Evolutionary conservation across 2,888 invertebrate species (phyloP), one percentile per base, ranked within the genome.

Genomic region (Nomada ruficornis): DNA sequence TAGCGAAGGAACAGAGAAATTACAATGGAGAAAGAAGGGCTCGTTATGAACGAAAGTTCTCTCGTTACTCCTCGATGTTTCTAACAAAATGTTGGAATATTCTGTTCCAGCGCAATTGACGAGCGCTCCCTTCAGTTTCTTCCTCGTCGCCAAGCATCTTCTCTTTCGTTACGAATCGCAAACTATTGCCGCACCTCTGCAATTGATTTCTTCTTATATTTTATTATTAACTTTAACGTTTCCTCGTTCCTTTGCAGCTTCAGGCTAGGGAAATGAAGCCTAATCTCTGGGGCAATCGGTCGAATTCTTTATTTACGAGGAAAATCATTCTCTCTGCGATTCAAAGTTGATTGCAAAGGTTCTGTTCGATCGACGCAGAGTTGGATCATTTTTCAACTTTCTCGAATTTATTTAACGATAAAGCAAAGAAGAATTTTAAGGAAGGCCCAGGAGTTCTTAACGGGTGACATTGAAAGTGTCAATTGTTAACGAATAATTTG

Each of bases 401-500:
- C 36, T 36, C 36, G 1, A 36, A 36, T 36, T 36, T 36, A 36
- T 36, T 36, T 36, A 36, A 5, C 36, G 36, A 7, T 36, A 36
- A 36, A 36, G 36, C 36, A 7, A 36, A 36, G 36, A 36, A 36
- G 36, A 36, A 36, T 36, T 7, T 36, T 36, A 36, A 29, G 29
- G 29, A 29, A 29, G 5, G 29, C 29, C 29, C 29, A 29, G 29
- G 29, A 29, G 29, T 7, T 29, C 0, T 29, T 29, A 47, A 23
- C 20, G 10, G 54, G 54, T 9, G 54, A n/a, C n/a, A 57, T 23
- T 54, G 7, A 20, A 62, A 62, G 7, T 23, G 52, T 55, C 60
- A 47, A 50, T 59, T n/a, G 42, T 63, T 26, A 26, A 64, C 72
- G 73, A 63, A 74, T 63, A 70, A 72, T 68, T 62, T 77, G 63